Evolutionary conservation across 1,140 invertebrate genomes (phyloP).

Genomic region (Lethocerus indicus): DNA sequence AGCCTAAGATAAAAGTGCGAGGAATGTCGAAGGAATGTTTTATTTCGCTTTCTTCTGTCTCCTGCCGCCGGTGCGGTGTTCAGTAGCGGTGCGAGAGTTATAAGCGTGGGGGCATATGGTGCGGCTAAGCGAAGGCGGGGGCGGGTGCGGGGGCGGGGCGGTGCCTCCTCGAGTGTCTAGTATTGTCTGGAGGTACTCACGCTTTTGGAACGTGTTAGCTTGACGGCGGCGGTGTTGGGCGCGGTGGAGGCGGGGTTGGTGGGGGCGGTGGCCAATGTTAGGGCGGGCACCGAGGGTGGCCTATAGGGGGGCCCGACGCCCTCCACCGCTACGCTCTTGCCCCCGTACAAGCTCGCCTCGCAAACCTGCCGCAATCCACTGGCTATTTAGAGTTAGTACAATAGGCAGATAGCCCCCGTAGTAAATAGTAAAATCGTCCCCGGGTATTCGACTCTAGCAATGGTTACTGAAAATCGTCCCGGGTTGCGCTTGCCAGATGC

Average conservation of each 20-base stretch:
- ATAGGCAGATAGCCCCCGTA: neutral
- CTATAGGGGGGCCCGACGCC: neutral
- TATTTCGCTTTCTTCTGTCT: neutral
- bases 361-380: constrained; percentile 8
- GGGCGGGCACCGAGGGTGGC: constrained; percentile 2
- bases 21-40: neutral
- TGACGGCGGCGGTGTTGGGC: too few species aligned
- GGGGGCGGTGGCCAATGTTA: constrained; percentile 6
- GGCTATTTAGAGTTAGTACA: neutral
- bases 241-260: too few species aligned
- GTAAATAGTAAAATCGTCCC: neutral
- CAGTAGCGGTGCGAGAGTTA: neutral
- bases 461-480: neutral
- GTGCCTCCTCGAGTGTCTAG: too few species aligned
- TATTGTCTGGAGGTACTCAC: constrained; percentile 12
- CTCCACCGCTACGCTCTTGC: neutral
- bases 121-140: neutral
- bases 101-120: neutral
- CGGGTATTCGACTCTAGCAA: neutral
- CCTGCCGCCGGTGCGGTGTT: neutral
- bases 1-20: too few species aligned
- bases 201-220: constrained; percentile 14
- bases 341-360: constrained; percentile 7
- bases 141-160: too few species aligned
- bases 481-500: too few species aligned